phyloP scores from a whole-genome alignment of 2,797 vertebrate species.

The Eleutherodactylus coqui region DNA sequence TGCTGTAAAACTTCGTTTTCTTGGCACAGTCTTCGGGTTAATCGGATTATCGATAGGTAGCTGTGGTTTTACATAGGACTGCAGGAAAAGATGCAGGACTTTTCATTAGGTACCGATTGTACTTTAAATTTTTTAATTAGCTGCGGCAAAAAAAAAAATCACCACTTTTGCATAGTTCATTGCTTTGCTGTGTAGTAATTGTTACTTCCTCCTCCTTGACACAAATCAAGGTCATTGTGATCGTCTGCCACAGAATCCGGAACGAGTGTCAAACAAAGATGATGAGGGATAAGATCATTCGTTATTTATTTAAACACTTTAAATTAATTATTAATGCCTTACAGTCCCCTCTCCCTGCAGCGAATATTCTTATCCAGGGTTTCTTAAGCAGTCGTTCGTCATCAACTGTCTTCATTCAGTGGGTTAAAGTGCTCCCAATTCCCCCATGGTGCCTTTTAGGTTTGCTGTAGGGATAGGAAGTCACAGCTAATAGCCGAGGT shows the following conservation, averaged over 20 bases:
- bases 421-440: conserved; percentile 22
- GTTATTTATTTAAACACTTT: conserved; percentile 60
- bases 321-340: conserved; percentile 57
- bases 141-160: too few relatives aligned
- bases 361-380: conserved; percentile 3
- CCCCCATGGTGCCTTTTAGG: background rate
- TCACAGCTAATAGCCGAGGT: background rate
- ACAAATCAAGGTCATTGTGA: conserved; percentile 58
- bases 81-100: too few relatives aligned
- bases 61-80: too few relatives aligned
- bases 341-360: conserved; percentile 45
- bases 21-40: too few relatives aligned
- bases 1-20: too few relatives aligned
- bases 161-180: background rate
- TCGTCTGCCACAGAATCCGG: conserved; percentile 52
- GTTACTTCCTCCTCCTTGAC: background rate
- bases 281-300: conserved; percentile 57
- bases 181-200: background rate
- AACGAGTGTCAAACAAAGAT: conserved; percentile 56
- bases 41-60: too few relatives aligned
- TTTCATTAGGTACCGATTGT: too few relatives aligned
- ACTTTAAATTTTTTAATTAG: too few relatives aligned
- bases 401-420: conserved; percentile 12
- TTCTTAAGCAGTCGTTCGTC: conserved; percentile 24
- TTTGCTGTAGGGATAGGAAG: background rate